These are phyloP conservation scores for Manis pentadactyla DNA, from an alignment of 2,797 vertebrate species.

Conservation along the genomic window DNA sequence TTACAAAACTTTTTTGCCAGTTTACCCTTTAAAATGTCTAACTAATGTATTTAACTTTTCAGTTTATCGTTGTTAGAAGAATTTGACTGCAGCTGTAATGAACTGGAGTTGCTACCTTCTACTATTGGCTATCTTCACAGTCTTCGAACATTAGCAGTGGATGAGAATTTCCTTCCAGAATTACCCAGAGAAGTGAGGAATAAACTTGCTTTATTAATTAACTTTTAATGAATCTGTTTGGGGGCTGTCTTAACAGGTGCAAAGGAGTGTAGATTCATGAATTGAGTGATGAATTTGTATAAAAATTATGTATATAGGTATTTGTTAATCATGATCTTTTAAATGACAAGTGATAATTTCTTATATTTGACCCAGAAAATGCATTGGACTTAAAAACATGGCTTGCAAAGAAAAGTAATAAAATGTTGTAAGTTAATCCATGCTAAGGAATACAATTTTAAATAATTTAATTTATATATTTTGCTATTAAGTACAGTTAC, in stretches of 20 bases:
- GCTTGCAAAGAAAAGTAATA: conserved; percentile 2
- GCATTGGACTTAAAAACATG: conserved; percentile 29
- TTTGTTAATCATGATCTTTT: conserved; percentile 33
- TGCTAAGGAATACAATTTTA: not conserved
- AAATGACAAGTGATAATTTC: not conserved
- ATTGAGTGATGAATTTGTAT: not conserved
- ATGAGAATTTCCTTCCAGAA: conserved; percentile 98
- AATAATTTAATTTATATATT: conserved; percentile 28
- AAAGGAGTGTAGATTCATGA: not conserved
- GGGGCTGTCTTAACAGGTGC: not conserved
- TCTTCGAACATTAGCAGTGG: conserved; percentile 96
- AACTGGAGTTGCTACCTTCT: conserved; percentile 95
- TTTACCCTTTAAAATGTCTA: conserved; percentile 49
- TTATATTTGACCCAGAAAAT: conserved; percentile 35
- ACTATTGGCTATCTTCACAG: conserved; percentile 97
- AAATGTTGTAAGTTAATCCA: conserved; percentile 13
- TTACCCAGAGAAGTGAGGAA: conserved; percentile 95
- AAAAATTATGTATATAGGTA: not conserved
- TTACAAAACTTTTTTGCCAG: not conserved
- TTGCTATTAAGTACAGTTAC: conserved; percentile 47
- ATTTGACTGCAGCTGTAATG: conserved; percentile 99
- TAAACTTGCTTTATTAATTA: conserved; percentile 27
- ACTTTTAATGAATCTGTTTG: not conserved
- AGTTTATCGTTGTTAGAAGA: conserved; percentile 98
- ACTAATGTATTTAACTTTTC: conserved; percentile 78